A percentile compares a stretch with the other conserved stretches of the same genome.
Conservation (phyloP, 1,140 invertebrate genomes). For the Drosophila nigrodunni region DNA sequence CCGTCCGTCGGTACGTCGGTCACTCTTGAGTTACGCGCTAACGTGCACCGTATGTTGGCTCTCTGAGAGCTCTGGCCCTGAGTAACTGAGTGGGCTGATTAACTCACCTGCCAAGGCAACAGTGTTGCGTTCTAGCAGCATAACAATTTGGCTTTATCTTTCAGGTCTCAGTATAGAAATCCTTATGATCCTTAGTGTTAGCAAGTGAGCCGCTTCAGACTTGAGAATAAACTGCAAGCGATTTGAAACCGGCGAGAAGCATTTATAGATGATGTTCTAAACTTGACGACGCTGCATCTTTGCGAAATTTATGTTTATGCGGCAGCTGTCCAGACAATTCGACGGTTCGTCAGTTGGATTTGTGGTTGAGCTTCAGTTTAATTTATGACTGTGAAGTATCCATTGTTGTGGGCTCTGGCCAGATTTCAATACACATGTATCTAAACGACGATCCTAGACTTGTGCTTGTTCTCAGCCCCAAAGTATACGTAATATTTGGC, state of each 20-base stretch:
- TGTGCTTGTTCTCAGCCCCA: slow-evolving; percentile 17
- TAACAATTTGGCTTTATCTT: slow-evolving; percentile 6
- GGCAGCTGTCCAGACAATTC: slow-evolving; percentile 52
- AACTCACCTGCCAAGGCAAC: slow-evolving; percentile 65
- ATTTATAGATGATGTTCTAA: slow-evolving; percentile 66
- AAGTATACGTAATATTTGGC: slow-evolving; percentile 69
- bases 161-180: background rate
- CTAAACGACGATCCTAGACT: slow-evolving; percentile 35
- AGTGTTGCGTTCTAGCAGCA: slow-evolving; percentile 45
- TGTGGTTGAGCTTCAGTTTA: slow-evolving; percentile 61
- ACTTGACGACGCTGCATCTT: slow-evolving; percentile 66
- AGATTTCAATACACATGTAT: slow-evolving; percentile 71
- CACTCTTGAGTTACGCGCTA: slow-evolving; percentile 72
- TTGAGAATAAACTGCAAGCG: slow-evolving; percentile 57
- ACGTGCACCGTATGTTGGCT: slow-evolving; percentile 40
- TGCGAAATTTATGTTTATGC: slow-evolving; percentile 75
- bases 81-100: slow-evolving; percentile 46
- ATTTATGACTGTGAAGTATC: slow-evolving; percentile 77
- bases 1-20: slow-evolving; percentile 27
- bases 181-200: slow-evolving; percentile 38
- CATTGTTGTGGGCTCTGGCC: slow-evolving; percentile 62
- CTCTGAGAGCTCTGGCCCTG: slow-evolving; percentile 38
- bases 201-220: slow-evolving; percentile 29
- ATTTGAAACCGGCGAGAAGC: slow-evolving; percentile 36
- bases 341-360: slow-evolving; percentile 55